These are phyloP conservation scores for Oscheius sp. DNA, from an alignment of 2,888 invertebrate species.

Conservation along the genomic window DNA sequence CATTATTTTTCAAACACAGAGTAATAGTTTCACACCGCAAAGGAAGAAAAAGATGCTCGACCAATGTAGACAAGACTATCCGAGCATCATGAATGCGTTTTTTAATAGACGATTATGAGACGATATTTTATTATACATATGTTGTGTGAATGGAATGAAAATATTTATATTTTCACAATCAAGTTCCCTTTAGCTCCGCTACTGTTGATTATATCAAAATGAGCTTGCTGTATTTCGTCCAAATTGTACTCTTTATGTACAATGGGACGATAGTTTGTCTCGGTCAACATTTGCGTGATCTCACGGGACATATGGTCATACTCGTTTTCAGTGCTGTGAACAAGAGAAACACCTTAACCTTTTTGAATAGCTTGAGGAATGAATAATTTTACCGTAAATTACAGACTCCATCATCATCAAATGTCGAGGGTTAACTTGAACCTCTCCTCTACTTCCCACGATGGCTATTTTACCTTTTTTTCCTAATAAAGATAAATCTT, in stretches of 20 bases:
- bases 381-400: slow-evolving; percentile 73
- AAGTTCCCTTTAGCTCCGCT: slow-evolving; percentile 47
- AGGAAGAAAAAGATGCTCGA: slow-evolving; percentile 10
- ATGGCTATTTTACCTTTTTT: slow-evolving; percentile 66
- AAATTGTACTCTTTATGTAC: slow-evolving; percentile 44
- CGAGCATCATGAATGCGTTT: slow-evolving; percentile 3
- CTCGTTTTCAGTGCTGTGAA: slow-evolving; percentile 36
- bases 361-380: slow-evolving; percentile 19
- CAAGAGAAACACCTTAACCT: slow-evolving; percentile 52
- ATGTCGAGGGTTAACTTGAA: slow-evolving; percentile 74
- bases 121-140: not conserved
- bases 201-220: slow-evolving; percentile 43
- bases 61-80: not conserved
- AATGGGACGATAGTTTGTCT: slow-evolving; percentile 44
- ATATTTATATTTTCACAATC: slow-evolving; percentile 22
- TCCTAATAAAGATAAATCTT: slow-evolving; percentile 75
- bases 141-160: not conserved
- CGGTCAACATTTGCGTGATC: slow-evolving; percentile 40
- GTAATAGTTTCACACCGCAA: slow-evolving; percentile 4
- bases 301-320: slow-evolving; percentile 31
- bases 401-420: slow-evolving; percentile 75
- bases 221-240: slow-evolving; percentile 44
- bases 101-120: not conserved
- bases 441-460: slow-evolving; percentile 75
- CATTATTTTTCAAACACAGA: not conserved